These are phyloP conservation scores for Musca domestica DNA, from an alignment of 1,140 invertebrate genomes.

Conservation along the genomic window DNA sequence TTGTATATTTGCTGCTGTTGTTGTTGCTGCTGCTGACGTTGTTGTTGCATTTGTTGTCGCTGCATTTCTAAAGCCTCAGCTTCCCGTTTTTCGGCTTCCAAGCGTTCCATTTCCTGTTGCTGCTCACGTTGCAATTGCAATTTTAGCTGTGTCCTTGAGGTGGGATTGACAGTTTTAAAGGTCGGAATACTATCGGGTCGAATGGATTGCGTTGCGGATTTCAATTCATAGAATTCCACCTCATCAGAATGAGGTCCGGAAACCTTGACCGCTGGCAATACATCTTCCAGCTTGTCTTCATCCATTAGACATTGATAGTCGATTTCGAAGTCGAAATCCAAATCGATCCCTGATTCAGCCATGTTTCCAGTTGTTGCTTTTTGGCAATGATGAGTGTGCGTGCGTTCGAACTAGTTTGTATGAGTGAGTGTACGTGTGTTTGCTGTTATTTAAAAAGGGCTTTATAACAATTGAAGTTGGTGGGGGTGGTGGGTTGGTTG, in stretches of 20 bases:
- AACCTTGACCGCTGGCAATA: constrained; percentile 56
- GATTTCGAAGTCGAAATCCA: constrained; percentile 69
- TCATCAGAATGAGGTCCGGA: constrained; percentile 48
- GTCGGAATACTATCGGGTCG: constrained; percentile 58
- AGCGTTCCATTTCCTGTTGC: constrained; percentile 69
- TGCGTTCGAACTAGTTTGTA: too few species aligned
- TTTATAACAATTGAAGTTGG: too few species aligned
- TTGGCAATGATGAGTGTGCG: too few species aligned
- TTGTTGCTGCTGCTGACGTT: constrained; percentile 51
- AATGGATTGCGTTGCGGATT: constrained; percentile 31
- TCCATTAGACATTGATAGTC: constrained; percentile 51
- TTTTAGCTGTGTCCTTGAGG: constrained; percentile 80
- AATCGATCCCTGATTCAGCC: constrained; percentile 69
- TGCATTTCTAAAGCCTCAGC: constrained; percentile 24
- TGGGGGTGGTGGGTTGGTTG: too few species aligned
- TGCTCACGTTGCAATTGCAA: constrained; percentile 82
- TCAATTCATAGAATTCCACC: constrained; percentile 43
- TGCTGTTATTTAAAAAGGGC: too few species aligned
- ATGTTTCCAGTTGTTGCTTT: constrained; percentile 23
- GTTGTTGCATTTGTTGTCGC: constrained; percentile 57
- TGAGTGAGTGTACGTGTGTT: too few species aligned
- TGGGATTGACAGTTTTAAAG: constrained; percentile 75
- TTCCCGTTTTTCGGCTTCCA: constrained; percentile 55
- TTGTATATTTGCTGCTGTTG: constrained; percentile 3
- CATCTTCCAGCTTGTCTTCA: constrained; percentile 62